Percentiles rank a stretch among this genome's conserved stretches.
Evolutionary conservation across 2,113 vertebrate genomes (phyloP).

Genomic region (human (Homo sapiens)): GRCh38 chr9:120159001-120159500

Average conservation of each 20-base stretch:
- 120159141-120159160: constrained; percentile 42
- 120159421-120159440: neutral
- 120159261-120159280: neutral
- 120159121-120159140: neutral
- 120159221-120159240: neutral
- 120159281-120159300: neutral
- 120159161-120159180: neutral
- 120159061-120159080: neutral
- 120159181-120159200: neutral
- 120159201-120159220: neutral
- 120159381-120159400: neutral
- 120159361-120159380: neutral
- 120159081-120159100: neutral
- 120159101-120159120: neutral
- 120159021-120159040: neutral
- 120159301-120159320: neutral
- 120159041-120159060: neutral
- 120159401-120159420: neutral
- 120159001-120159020: neutral
- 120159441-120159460: neutral
- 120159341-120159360: neutral
- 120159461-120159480: neutral
- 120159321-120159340: neutral
- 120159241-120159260: too few relatives aligned
- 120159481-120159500: neutral